phyloP scores from a whole-genome alignment of 2,797 vertebrate genomes.

The Halcyon smyrnensis region DNA sequence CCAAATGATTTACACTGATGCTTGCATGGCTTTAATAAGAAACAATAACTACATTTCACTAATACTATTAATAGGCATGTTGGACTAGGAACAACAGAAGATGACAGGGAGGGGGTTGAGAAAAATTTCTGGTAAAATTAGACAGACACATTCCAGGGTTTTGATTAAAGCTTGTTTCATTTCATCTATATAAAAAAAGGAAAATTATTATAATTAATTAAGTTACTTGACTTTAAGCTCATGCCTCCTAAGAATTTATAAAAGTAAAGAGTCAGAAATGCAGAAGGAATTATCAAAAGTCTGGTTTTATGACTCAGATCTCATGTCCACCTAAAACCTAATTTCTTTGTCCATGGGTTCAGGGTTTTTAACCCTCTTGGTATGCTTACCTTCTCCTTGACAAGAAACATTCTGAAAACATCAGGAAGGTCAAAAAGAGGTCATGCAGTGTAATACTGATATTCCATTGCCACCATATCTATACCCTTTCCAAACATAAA shows the following conservation, averaged over 20 bases:
- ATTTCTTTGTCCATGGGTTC: rapidly evolving
- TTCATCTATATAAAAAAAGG: background rate
- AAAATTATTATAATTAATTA: background rate
- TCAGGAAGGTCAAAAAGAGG: background rate
- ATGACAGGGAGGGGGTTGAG: background rate
- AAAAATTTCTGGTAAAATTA: background rate
- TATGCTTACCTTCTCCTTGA: background rate
- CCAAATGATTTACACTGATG: background rate
- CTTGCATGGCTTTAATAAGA: background rate
- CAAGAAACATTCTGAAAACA: background rate
- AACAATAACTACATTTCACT: background rate
- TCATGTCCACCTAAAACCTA: background rate
- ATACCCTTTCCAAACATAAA: background rate
- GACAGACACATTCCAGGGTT: background rate
- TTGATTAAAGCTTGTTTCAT: background rate
- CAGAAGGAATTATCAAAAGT: background rate
- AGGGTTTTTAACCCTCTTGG: background rate
- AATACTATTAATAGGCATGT: background rate
- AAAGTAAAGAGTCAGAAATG: background rate
- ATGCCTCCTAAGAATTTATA: background rate
- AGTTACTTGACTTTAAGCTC: background rate
- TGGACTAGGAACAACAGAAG: background rate
- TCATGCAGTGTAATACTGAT: background rate
- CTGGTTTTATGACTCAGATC: background rate
- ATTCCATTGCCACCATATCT: background rate